These are phyloP conservation scores for Battus philenor DNA, from an alignment of 1,140 invertebrate genomes.

Conservation along the genomic window DNA sequence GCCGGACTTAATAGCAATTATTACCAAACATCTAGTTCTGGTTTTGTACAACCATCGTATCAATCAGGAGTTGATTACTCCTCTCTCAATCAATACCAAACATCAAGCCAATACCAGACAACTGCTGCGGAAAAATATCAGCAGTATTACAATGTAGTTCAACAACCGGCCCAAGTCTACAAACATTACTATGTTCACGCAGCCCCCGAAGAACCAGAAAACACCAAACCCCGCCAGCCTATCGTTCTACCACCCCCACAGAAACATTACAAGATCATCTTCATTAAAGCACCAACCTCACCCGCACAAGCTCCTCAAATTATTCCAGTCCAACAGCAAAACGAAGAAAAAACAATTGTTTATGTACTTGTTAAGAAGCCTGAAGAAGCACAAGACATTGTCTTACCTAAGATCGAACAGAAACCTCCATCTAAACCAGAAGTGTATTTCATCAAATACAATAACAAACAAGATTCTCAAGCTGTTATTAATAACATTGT, in stretches of 20 bases:
- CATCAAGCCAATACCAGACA: slow-evolving; percentile 38
- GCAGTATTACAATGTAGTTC: slow-evolving; percentile 38
- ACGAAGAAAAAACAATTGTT: slow-evolving; percentile 89
- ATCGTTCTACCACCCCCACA: slow-evolving; percentile 57
- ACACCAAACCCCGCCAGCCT: slow-evolving; percentile 34
- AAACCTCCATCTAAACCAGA: slow-evolving; percentile 61
- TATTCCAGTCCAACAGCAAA: slow-evolving; percentile 60
- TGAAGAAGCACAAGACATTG: slow-evolving; percentile 82
- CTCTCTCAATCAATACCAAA: slow-evolving; percentile 33
- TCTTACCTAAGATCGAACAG: slow-evolving; percentile 77
- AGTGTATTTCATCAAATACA: slow-evolving; percentile 66
- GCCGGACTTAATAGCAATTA: slow-evolving; percentile 21
- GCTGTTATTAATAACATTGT: slow-evolving; percentile 60
- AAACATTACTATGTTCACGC: slow-evolving; percentile 65
- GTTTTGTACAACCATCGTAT: slow-evolving; percentile 10
- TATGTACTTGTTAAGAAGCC: slow-evolving; percentile 90
- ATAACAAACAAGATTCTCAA: slow-evolving; percentile 57
- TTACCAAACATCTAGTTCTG: slow-evolving; percentile 29
- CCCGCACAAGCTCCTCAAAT: slow-evolving; percentile 53
- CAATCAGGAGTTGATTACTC: slow-evolving; percentile 3
- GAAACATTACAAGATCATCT: slow-evolving; percentile 88
- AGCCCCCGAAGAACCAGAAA: slow-evolving; percentile 62
- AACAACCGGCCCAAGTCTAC: slow-evolving; percentile 53
- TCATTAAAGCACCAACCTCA: slow-evolving; percentile 84
- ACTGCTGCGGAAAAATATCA: slow-evolving; percentile 36